phyloP scores from a whole-genome alignment of 2,888 invertebrate species.

The Myopa testacea region DNA sequence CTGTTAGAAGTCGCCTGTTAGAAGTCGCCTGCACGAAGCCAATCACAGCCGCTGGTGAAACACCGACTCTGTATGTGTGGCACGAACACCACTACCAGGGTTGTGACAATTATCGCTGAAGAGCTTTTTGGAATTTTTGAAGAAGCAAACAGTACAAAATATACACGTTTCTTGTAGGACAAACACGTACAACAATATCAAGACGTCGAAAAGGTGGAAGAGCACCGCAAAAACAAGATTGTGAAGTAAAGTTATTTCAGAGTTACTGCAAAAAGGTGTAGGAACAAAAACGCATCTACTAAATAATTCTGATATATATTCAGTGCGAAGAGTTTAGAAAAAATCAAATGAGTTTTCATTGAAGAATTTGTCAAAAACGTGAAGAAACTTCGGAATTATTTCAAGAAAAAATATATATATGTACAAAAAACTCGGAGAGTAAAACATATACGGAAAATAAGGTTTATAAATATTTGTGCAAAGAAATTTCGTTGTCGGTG shows the following conservation, averaged over 20 bases:
- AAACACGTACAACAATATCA: conserved; percentile 15
- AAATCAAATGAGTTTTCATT: conserved; percentile 43
- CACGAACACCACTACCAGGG: conserved; percentile 24
- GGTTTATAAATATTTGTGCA: conserved; percentile 1
- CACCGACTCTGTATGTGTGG: conserved; percentile 44
- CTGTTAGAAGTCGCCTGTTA: conserved; percentile 56
- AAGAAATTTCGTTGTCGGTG: conserved; percentile 34
- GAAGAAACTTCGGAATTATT: conserved; percentile 40
- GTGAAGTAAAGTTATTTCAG: conserved; percentile 16
- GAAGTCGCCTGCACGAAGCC: conserved; percentile 52
- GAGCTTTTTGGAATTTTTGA: conserved; percentile 31
- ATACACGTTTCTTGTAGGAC: conserved; percentile 27
- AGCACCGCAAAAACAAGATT: background rate
- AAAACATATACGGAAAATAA: conserved; percentile 17
- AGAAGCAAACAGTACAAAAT: conserved; percentile 35
- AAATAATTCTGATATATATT: conserved; percentile 3
- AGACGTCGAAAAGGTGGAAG: background rate
- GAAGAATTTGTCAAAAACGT: conserved; percentile 42
- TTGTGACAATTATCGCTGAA: conserved; percentile 23
- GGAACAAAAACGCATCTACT: conserved; percentile 12
- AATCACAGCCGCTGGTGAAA: conserved; percentile 45
- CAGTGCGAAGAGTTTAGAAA: conserved; percentile 6
- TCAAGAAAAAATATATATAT: conserved; percentile 23
- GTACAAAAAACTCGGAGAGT: conserved; percentile 15
- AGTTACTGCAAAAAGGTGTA: conserved; percentile 9